These are phyloP conservation scores for Cecidostiba fungosa DNA, from an alignment of 2,888 invertebrate genomes.

Conservation along the genomic window DNA sequence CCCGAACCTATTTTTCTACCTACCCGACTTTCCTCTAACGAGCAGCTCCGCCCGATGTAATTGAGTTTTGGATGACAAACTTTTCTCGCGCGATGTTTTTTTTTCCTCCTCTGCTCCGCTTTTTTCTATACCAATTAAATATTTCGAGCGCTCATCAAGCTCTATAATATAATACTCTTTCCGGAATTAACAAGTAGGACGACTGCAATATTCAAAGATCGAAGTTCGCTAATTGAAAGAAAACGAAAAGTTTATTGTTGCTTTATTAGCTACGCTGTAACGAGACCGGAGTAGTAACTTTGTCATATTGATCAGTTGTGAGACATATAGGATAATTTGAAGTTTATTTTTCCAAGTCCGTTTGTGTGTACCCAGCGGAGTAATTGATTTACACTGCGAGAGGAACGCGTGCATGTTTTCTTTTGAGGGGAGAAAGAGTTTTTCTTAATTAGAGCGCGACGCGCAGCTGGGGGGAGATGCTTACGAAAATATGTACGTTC, in stretches of 20 bases:
- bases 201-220: no score
- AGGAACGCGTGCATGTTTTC: neutral
- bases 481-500: neutral
- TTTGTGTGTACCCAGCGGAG: neutral
- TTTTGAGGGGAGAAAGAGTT: neutral
- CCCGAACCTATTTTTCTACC: neutral
- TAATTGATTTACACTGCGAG: neutral
- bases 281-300: no score
- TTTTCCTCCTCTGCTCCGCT: neutral
- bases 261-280: no score
- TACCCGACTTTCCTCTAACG: neutral
- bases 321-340: neutral
- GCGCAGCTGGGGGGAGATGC: neutral
- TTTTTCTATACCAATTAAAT: slow-evolving; percentile 1
- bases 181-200: no score
- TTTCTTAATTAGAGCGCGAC: neutral
- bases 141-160: neutral
- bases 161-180: no score
- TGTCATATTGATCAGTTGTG: no score
- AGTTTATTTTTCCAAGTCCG: neutral
- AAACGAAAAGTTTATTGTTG: no score
- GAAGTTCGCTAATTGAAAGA: no score
- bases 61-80: slow-evolving; percentile 13
- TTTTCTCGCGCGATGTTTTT: neutral
- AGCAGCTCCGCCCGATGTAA: slow-evolving; percentile 7